Evolutionary conservation across 2,113 vertebrate genomes (phyloP).

Genomic region (Sceloporus tristichus): DNA sequence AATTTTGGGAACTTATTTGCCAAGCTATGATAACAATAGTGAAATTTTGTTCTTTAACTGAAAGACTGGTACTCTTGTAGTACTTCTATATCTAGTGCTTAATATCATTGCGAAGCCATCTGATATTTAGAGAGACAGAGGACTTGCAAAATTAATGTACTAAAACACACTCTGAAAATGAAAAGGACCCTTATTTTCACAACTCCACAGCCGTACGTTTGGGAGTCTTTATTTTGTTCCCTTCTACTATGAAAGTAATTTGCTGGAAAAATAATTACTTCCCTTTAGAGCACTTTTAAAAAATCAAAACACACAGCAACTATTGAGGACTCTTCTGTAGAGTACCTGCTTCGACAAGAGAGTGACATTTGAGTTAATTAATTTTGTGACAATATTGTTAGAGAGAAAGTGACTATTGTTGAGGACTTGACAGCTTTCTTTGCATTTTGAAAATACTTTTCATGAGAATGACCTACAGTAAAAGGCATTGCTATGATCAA

Average conservation of each 20-base stretch:
- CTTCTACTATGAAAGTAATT: slow-evolving; percentile 63
- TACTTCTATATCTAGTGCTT: slow-evolving; percentile 7
- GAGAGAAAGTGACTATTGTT: slow-evolving; percentile 59
- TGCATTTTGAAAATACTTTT: slow-evolving; percentile 61
- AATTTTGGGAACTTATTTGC: background rate
- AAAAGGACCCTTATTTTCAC: slow-evolving; percentile 13
- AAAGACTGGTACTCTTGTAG: background rate
- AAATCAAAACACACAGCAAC: slow-evolving; percentile 76
- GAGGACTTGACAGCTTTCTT: slow-evolving; percentile 62
- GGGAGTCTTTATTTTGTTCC: slow-evolving; percentile 56
- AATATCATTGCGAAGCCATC: background rate
- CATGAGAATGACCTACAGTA: slow-evolving; percentile 53
- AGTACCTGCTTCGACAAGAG: slow-evolving; percentile 64
- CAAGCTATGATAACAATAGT: background rate
- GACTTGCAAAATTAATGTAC: background rate
- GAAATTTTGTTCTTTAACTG: background rate
- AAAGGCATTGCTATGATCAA: slow-evolving; percentile 51
- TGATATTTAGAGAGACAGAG: background rate
- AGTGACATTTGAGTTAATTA: slow-evolving; percentile 77
- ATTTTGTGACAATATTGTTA: slow-evolving; percentile 65
- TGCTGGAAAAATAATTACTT: slow-evolving; percentile 65
- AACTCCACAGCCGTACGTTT: background rate
- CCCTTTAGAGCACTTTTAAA: slow-evolving; percentile 70
- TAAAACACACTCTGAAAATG: slow-evolving; percentile 46
- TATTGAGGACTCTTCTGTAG: slow-evolving; percentile 71